These are phyloP conservation scores for Saccopteryx bilineata DNA, from an alignment of 2,113 vertebrate genomes.

Conservation along the genomic window DNA sequence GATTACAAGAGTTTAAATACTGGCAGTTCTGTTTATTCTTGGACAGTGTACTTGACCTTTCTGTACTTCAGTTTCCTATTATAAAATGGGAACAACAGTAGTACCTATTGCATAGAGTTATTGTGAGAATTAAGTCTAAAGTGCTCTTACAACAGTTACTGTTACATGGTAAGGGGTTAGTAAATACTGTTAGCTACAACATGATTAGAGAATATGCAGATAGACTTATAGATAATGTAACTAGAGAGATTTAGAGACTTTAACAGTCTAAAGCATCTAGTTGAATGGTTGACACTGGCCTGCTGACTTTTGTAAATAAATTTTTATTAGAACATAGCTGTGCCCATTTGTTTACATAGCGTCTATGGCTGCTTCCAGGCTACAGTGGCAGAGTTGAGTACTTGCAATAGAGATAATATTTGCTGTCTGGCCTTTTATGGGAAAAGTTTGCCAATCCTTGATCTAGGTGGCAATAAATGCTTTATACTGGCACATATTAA, in stretches of 20 bases:
- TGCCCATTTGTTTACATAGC: not conserved
- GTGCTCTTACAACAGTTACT: constrained; percentile 13
- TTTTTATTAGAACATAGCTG: not conserved
- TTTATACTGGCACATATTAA: not conserved
- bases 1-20: not conserved
- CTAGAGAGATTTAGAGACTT: constrained; percentile 5
- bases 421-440: not conserved
- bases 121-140: constrained; percentile 45
- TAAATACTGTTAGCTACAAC: not conserved
- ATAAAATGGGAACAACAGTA: constrained; percentile 46
- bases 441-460: not conserved
- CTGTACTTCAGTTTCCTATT: not conserved
- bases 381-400: not conserved
- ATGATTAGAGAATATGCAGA: constrained; percentile 13
- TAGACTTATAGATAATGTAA: not conserved
- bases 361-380: not conserved
- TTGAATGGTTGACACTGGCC: not conserved
- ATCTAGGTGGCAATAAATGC: not conserved
- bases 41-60: not conserved
- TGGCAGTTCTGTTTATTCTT: constrained; percentile 51
- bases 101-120: not conserved
- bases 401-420: not conserved
- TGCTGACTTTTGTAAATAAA: not conserved
- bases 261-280: not conserved
- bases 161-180: not conserved